These are phyloP conservation scores for Scrobipalpa costella DNA, from an alignment of 2,888 invertebrate species.

Conservation along the genomic window DNA sequence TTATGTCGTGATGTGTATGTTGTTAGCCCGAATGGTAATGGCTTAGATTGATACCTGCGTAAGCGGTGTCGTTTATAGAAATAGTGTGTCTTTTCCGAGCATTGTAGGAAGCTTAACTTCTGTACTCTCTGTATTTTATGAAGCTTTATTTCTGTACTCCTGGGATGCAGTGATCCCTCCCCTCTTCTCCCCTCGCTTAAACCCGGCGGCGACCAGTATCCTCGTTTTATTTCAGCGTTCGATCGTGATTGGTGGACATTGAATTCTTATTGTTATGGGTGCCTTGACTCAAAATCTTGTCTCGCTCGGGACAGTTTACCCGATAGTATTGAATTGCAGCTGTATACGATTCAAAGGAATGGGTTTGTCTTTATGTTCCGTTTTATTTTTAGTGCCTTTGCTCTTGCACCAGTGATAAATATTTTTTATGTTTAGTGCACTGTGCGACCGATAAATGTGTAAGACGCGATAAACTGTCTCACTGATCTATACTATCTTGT, in stretches of 20 bases:
- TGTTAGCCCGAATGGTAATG: no score
- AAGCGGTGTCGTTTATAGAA: no score
- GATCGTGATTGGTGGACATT: slow-evolving; percentile 32
- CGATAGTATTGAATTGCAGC: slow-evolving; percentile 9
- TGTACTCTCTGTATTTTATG: slow-evolving; percentile 25
- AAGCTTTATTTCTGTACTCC: slow-evolving; percentile 42
- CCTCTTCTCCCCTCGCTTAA: slow-evolving; percentile 31
- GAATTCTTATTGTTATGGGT: slow-evolving; percentile 45
- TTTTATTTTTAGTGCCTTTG: neutral
- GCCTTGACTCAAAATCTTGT: slow-evolving; percentile 35
- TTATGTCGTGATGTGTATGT: no score
- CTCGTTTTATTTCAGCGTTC: slow-evolving; percentile 9
- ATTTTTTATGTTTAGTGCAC: neutral
- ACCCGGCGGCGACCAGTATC: slow-evolving; percentile 42
- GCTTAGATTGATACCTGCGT: no score
- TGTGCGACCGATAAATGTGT: no score
- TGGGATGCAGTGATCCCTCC: slow-evolving; percentile 38
- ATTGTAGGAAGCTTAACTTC: no score
- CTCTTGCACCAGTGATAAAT: neutral
- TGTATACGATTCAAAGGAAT: slow-evolving; percentile 11
- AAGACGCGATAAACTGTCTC: no score
- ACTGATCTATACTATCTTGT: no score
- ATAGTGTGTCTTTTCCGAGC: no score
- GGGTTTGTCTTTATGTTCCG: slow-evolving; percentile 2
- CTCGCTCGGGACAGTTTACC: neutral